Conservation (phyloP, 2,113 vertebrate genomes). For the Rhombomys opimus region DNA sequence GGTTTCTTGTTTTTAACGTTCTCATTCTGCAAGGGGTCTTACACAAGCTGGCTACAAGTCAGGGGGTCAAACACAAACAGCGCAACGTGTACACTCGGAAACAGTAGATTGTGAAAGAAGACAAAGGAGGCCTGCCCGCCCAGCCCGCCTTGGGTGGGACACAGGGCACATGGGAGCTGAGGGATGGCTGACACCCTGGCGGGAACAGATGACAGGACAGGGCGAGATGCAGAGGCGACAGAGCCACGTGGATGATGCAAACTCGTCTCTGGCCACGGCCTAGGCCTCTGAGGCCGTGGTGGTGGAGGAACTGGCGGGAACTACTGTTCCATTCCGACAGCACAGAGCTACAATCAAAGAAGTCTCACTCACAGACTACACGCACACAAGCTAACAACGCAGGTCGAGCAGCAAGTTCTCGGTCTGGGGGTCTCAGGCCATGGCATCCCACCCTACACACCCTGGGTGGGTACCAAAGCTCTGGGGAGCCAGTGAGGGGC, state of each 20-base stretch:
- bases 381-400: slow-evolving; percentile 93
- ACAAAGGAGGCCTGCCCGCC: slow-evolving; percentile 92
- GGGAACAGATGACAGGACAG: slow-evolving; percentile 86
- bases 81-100: slow-evolving; percentile 95
- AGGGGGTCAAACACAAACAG: slow-evolving; percentile 90
- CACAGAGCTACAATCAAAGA: slow-evolving; percentile 91
- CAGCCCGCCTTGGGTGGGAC: slow-evolving; percentile 83
- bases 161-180: slow-evolving; percentile 87
- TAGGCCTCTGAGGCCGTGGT: slow-evolving; percentile 88
- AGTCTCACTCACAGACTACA: slow-evolving; percentile 93
- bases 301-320: slow-evolving; percentile 85
- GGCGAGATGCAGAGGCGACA: slow-evolving; percentile 89
- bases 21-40: slow-evolving; percentile 95
- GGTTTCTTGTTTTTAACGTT: slow-evolving; percentile 89
- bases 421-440: slow-evolving; percentile 89
- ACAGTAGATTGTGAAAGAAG: slow-evolving; percentile 93
- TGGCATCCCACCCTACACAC: slow-evolving; percentile 88
- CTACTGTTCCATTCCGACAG: slow-evolving; percentile 84
- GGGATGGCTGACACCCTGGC: slow-evolving; percentile 88
- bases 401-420: slow-evolving; percentile 90
- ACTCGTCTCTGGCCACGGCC: slow-evolving; percentile 88
- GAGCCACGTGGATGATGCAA: slow-evolving; percentile 91
- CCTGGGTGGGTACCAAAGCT: slow-evolving; percentile 92
- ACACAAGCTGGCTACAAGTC: slow-evolving; percentile 95
- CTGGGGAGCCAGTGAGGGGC: slow-evolving; percentile 87